Evolutionary conservation across 2,797 vertebrate genomes (phyloP).

Genomic region (Peromyscus aztecus): DNA sequence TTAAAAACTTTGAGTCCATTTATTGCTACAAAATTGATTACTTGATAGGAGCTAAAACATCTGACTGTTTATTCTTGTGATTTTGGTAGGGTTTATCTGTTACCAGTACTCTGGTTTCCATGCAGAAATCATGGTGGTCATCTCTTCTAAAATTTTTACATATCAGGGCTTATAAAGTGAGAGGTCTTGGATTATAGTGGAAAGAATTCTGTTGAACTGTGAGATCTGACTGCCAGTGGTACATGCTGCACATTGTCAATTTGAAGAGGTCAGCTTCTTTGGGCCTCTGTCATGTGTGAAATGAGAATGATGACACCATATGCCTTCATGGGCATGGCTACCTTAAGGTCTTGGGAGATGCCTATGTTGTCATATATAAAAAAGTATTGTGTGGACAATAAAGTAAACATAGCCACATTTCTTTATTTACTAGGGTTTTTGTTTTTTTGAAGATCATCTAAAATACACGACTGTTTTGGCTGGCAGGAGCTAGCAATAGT

Average conservation of each 20-base stretch:
- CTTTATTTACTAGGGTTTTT: slow-evolving; percentile 9
- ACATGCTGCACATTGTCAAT: neutral
- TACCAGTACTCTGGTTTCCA: slow-evolving; percentile 19
- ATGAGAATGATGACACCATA: neutral
- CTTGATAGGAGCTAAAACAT: slow-evolving; percentile 8
- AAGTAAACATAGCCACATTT: neutral
- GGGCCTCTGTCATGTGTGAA: neutral
- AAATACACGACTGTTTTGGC: neutral
- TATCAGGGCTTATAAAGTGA: neutral
- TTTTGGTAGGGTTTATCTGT: slow-evolving; percentile 17
- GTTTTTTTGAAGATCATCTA: neutral
- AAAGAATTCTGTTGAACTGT: neutral
- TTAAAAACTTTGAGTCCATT: slow-evolving; percentile 37
- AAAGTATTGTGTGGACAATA: slow-evolving; percentile 21
- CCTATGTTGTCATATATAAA: neutral
- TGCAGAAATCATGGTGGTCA: neutral
- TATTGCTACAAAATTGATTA: slow-evolving; percentile 19
- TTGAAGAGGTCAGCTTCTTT: neutral
- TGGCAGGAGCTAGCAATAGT: neutral
- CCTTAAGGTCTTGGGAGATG: slow-evolving; percentile 22
- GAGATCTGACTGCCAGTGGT: neutral
- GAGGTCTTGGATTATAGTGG: neutral
- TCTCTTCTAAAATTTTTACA: neutral
- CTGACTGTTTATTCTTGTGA: slow-evolving; percentile 33
- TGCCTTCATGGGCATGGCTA: neutral